Evolutionary conservation across 2,888 invertebrate genomes (phyloP).

Genomic region (Clistopyga incitator): DNA sequence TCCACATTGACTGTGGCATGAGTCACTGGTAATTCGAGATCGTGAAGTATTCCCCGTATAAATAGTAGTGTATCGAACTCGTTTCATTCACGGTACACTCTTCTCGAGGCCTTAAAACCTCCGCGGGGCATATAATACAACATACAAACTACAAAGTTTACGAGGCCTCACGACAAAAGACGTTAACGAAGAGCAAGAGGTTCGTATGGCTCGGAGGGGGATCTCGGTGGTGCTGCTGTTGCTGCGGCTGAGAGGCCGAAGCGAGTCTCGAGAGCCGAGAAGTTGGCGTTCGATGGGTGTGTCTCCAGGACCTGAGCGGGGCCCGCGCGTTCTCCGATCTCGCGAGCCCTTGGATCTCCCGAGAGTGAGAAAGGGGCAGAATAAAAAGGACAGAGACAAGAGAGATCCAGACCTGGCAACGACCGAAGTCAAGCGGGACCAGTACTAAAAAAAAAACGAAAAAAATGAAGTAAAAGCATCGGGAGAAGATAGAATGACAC

Average conservation of each 20-base stretch:
- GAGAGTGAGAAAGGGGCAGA: constrained; percentile 22
- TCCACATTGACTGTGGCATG: constrained; percentile 47
- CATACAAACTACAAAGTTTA: constrained; percentile 68
- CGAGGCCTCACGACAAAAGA: constrained; percentile 70
- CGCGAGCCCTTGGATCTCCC: constrained; percentile 60
- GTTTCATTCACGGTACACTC: constrained; percentile 61
- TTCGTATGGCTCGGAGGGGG: constrained; percentile 50
- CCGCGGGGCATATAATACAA: constrained; percentile 55
- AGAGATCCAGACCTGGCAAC: constrained; percentile 56
- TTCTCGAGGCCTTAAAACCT: constrained; percentile 38
- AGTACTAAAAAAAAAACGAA: constrained; percentile 23
- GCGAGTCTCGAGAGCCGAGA: constrained; percentile 47
- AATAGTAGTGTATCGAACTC: constrained; percentile 63
- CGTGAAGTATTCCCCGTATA: constrained; percentile 61
- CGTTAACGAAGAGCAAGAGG: constrained; percentile 69
- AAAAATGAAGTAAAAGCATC: constrained; percentile 30
- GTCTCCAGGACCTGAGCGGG: constrained; percentile 65
- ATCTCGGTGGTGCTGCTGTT: constrained; percentile 33
- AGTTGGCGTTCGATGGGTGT: constrained; percentile 71
- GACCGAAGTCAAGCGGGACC: constrained; percentile 49
- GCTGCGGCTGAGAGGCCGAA: constrained; percentile 20
- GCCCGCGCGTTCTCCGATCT: constrained; percentile 63
- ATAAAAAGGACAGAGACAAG: constrained; percentile 8
- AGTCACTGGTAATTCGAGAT: constrained; percentile 64
- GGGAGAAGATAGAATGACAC: constrained; percentile 41